A percentile compares a stretch with the other conserved stretches of the same genome.
phyloP scores from a whole-genome alignment of 2,888 invertebrate species.

The Chrysomela aeneicollis region DNA sequence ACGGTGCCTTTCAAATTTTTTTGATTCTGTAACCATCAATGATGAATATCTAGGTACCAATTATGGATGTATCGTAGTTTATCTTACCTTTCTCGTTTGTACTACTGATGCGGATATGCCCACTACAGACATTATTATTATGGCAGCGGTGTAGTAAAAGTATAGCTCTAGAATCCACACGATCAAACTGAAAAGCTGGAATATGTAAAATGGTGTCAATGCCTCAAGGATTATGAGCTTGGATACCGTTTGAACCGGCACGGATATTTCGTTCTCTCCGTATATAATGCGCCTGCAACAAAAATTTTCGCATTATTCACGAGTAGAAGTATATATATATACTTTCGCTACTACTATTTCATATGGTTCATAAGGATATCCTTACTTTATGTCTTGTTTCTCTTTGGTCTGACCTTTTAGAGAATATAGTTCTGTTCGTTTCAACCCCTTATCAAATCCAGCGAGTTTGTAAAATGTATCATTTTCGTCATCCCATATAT shows the following conservation, averaged over 20 bases:
- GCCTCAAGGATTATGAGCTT: constrained; percentile 81
- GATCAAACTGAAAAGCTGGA: constrained; percentile 89
- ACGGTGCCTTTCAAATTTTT: constrained; percentile 87
- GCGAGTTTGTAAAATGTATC: constrained; percentile 74
- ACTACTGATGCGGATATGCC: constrained; percentile 84
- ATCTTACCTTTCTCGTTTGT: constrained; percentile 80
- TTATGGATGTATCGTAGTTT: background rate
- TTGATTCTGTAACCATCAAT: constrained; percentile 75
- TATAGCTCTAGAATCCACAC: constrained; percentile 91
- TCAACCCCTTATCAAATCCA: constrained; percentile 76
- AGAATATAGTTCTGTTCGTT: constrained; percentile 70
- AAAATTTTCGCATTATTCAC: background rate
- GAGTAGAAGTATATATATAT: too few species aligned
- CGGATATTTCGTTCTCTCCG: constrained; percentile 83
- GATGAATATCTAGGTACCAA: background rate
- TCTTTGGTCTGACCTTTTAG: constrained; percentile 67
- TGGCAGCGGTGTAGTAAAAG: constrained; percentile 86
- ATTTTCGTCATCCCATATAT: constrained; percentile 81
- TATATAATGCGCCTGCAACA: constrained; percentile 76
- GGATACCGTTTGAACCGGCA: constrained; percentile 78
- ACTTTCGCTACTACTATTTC: too few species aligned
- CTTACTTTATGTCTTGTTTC: constrained; percentile 70
- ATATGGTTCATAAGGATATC: background rate
- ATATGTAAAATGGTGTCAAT: constrained; percentile 95
- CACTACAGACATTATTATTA: constrained; percentile 82